These are phyloP conservation scores for Drosophila seguyi DNA, from an alignment of 1,140 invertebrate genomes.

Conservation along the genomic window DNA sequence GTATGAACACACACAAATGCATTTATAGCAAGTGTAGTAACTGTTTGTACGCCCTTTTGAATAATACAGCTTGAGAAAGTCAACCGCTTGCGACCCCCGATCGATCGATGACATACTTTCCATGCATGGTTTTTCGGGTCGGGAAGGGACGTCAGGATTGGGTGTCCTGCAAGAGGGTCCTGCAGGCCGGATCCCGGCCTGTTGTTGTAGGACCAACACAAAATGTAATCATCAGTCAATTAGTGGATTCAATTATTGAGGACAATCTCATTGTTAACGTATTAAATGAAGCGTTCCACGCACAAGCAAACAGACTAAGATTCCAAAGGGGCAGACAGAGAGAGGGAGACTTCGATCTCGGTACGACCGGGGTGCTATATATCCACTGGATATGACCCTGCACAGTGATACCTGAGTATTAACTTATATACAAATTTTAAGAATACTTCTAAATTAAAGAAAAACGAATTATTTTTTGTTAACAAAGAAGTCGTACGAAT, in stretches of 20 bases:
- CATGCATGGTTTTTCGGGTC: constrained; percentile 28
- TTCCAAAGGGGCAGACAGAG: not conserved
- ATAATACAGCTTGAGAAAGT: constrained; percentile 81
- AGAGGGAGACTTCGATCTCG: constrained; percentile 14
- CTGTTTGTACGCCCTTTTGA: constrained; percentile 53
- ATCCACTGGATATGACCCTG: constrained; percentile 16
- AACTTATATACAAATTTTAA: not conserved
- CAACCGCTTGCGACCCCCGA: constrained; percentile 63
- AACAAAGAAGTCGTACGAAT: not conserved
- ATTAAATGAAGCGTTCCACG: constrained; percentile 82
- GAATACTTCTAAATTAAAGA: no score
- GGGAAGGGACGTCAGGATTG: not conserved
- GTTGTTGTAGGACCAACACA: constrained; percentile 74
- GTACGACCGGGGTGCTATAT: not conserved
- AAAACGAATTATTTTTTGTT: not conserved
- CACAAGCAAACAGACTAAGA: constrained; percentile 73
- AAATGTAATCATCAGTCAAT: constrained; percentile 84
- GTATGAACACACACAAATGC: constrained; percentile 22
- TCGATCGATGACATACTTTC: constrained; percentile 77
- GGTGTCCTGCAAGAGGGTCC: constrained; percentile 1
- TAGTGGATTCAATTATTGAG: constrained; percentile 84
- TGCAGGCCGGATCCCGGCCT: constrained; percentile 20
- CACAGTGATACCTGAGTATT: constrained; percentile 12
- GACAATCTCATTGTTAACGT: constrained; percentile 84
- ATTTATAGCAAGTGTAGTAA: constrained; percentile 31